Base-by-base conservation (phyloP, 2,113 vertebrate genomes). In the Psilopsiagon aurifrons region DNA sequence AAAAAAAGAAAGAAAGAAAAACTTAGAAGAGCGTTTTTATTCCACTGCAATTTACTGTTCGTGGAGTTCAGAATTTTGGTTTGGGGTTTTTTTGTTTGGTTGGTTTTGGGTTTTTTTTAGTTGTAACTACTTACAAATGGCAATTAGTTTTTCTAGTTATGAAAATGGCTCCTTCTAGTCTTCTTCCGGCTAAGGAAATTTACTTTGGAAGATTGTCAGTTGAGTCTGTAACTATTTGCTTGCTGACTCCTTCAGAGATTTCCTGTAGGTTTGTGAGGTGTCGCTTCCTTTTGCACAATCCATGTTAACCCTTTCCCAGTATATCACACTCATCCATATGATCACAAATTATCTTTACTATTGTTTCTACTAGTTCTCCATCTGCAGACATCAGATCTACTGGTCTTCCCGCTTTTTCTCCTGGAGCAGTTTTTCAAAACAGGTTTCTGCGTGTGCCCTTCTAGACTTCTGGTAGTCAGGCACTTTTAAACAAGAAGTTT, bases 381-480 rank as follows among this genome's bases (percentile, higher is more conserved):
- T 20, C 39, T 69, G 2, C 17, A 41, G 33, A 9, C 12, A 16
- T 79, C 46, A 25, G 39, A 46, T 55, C 10, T 80, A 3, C 55
- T 60, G 28, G 6, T 37, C 51, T 93, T 83, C 5, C 22, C 9
- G 62, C 6, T 71, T 33, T 69, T 33, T 73, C 33, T 64, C 29
- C 52, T 55, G 35, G 17, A 85, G 49, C 18, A 12, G 16, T 20
- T 85, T 62, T 76, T 71, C 29, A 62, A 70, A 82, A 27, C 31
- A 8, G 2, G 2, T 64, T 13, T 68, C 17, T 37, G 1, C 0
- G 0, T 67, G 39, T 68, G 41, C 76, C 16, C 13, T 68, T 68
- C 43, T 71, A 63, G 22, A 52, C 20, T 71, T 54, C 19, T 55
- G 3, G 0, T 47, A 35, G 12, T 44, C 17, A 14, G 24, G 16